A percentile compares a stretch with the other conserved stretches of the same genome.
Evolutionary conservation across 2,113 vertebrate species (phyloP).

Genomic region (Anhinga anhinga): DNA sequence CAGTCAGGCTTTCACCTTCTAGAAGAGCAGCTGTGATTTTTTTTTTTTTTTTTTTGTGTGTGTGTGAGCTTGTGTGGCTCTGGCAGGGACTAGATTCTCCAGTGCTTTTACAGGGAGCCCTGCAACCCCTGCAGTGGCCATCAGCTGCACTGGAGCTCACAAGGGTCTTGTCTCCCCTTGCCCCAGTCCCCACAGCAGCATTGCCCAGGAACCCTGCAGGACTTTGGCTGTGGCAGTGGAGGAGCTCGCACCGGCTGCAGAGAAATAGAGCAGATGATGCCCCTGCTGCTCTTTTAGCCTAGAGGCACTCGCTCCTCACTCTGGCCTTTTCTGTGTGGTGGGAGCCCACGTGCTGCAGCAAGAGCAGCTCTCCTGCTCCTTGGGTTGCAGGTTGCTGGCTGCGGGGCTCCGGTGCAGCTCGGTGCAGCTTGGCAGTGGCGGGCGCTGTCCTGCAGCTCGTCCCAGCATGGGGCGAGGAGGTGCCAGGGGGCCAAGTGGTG

Average conservation of each 20-base stretch:
- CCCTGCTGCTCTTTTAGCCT: not conserved
- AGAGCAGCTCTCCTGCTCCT: not conserved
- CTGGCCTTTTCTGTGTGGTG: not conserved
- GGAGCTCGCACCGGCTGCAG: not conserved
- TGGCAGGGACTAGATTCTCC: not conserved
- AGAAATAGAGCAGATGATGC: not conserved
- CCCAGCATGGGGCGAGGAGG: accelerated
- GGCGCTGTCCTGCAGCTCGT: not conserved
- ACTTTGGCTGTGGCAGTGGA: not conserved
- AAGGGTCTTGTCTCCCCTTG: not conserved
- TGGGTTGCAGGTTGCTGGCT: accelerated
- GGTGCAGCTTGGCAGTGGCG: too few species aligned
- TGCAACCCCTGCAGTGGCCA: not conserved
- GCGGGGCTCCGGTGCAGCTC: accelerated
- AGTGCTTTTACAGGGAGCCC: accelerated
- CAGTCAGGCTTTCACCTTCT: not conserved
- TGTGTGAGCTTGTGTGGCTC: not conserved
- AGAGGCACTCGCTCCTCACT: accelerated
- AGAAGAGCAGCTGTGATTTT: not conserved
- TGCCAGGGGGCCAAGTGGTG: not conserved
- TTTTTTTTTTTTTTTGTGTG: too few species aligned
- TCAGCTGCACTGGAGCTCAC: accelerated
- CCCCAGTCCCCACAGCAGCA: accelerated
- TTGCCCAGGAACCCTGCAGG: accelerated
- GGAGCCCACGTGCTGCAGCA: accelerated